Evolutionary conservation across 2,888 invertebrate genomes (phyloP).

Genomic region (Psylliodes chrysocephalus): DNA sequence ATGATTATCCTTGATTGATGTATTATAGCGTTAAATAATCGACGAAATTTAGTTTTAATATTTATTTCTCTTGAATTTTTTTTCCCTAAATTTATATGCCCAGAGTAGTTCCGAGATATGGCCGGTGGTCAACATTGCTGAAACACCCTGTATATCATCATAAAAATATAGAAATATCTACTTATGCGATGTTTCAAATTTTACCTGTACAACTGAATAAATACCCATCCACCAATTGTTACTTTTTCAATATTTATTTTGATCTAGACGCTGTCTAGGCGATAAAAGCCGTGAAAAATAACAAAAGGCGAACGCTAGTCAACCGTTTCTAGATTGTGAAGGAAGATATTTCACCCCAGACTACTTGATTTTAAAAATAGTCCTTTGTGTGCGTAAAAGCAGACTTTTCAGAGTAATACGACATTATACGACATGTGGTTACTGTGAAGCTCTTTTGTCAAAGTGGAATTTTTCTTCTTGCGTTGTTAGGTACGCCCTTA

Average conservation of each 20-base stretch:
- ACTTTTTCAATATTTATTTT: conserved; percentile 2
- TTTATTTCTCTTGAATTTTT: too few species aligned
- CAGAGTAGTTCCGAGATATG: too few species aligned
- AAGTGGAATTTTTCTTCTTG: not conserved
- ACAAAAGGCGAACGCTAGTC: not conserved
- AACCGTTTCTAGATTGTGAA: conserved; percentile 2
- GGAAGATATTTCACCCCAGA: conserved; percentile 8
- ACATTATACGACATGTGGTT: not conserved
- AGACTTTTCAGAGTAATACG: not conserved
- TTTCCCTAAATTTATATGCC: too few species aligned
- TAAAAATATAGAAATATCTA: too few species aligned
- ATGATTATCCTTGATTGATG: too few species aligned
- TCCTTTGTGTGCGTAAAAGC: not conserved
- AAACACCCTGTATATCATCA: too few species aligned
- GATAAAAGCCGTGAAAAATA: conserved; percentile 10
- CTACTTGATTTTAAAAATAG: conserved; percentile 8
- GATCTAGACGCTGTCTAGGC: not conserved
- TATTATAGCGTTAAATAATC: too few species aligned
- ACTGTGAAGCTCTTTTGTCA: not conserved
- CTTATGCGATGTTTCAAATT: too few species aligned
- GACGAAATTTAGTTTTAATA: too few species aligned
- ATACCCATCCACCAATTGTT: not conserved
- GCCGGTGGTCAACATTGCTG: too few species aligned
- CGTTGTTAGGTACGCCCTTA: not conserved
- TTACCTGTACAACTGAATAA: not conserved